A percentile compares a stretch with the other conserved stretches of the same genome.
Evolutionary conservation across 2,113 vertebrate species (phyloP).

Genomic region (Condylura cristata): DNA sequence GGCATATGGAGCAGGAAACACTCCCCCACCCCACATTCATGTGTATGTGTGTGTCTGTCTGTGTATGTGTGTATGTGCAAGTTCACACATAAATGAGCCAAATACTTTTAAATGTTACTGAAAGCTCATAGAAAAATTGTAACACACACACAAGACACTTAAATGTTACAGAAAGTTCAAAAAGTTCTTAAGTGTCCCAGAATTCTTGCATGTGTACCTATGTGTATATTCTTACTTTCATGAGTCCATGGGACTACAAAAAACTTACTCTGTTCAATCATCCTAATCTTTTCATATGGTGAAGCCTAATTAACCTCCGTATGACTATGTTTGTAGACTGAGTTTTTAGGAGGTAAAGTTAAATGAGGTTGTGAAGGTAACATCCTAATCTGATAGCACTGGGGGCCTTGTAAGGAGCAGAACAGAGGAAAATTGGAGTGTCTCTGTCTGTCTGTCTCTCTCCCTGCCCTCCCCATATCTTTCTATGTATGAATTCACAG

Average conservation of each 20-base stretch:
- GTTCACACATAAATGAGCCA: constrained; percentile 55
- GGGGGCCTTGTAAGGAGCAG: neutral
- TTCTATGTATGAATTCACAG: neutral
- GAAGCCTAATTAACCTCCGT: neutral
- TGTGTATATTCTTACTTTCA: neutral
- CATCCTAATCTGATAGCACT: neutral
- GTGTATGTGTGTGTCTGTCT: neutral
- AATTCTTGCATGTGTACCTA: neutral
- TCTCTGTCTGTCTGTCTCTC: neutral
- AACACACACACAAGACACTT: constrained; percentile 21
- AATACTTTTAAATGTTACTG: constrained; percentile 59
- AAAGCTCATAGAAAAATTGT: constrained; percentile 48
- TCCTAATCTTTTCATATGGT: neutral
- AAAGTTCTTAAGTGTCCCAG: neutral
- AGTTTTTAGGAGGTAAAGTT: neutral
- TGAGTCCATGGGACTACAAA: neutral
- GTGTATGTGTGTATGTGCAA: neutral
- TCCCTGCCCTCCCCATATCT: neutral
- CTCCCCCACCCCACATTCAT: neutral
- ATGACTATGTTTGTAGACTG: neutral
- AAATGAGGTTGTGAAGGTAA: neutral
- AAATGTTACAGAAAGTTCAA: constrained; percentile 72
- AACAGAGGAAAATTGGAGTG: neutral
- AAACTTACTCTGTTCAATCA: neutral
- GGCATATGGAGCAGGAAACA: constrained; percentile 56